Evolutionary conservation across 1,140 invertebrate species (phyloP).

Genomic region (Dinoponera quadriceps): DNA sequence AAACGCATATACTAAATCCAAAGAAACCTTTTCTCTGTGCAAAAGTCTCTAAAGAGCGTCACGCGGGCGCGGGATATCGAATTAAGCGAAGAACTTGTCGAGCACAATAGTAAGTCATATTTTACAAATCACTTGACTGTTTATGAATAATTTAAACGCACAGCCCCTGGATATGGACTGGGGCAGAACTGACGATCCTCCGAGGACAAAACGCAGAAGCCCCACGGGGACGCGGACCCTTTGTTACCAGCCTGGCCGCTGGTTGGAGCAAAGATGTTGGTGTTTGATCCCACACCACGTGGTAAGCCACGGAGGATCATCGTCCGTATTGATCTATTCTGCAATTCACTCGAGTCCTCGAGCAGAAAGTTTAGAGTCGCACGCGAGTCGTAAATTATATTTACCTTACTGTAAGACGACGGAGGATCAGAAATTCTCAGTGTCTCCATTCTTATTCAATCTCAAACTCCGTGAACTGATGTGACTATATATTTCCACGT

Average conservation of each 20-base stretch:
- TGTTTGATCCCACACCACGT: slow-evolving; percentile 69
- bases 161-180: slow-evolving; percentile 72
- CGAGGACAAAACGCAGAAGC: slow-evolving; percentile 68
- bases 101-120: slow-evolving; percentile 78
- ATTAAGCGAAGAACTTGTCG: slow-evolving; percentile 69
- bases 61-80: slow-evolving; percentile 62
- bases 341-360: slow-evolving; percentile 47
- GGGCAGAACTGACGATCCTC: slow-evolving; percentile 69
- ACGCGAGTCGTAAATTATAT: slow-evolving; percentile 13
- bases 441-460: neutral
- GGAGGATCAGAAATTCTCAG: neutral
- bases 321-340: slow-evolving; percentile 69
- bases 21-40: too few species aligned
- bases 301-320: slow-evolving; percentile 68
- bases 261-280: slow-evolving; percentile 61
- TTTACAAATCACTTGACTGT: slow-evolving; percentile 80
- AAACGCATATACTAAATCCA: too few species aligned
- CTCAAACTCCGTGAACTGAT: neutral
- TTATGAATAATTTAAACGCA: slow-evolving; percentile 82
- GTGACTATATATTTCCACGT: neutral
- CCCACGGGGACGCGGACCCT: slow-evolving; percentile 67
- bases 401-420: neutral
- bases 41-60: too few species aligned
- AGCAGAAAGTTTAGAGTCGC: slow-evolving; percentile 26
- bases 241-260: slow-evolving; percentile 70